Conservation (phyloP, 2,888 invertebrate genomes). For the Tetranychus piercei region DNA sequence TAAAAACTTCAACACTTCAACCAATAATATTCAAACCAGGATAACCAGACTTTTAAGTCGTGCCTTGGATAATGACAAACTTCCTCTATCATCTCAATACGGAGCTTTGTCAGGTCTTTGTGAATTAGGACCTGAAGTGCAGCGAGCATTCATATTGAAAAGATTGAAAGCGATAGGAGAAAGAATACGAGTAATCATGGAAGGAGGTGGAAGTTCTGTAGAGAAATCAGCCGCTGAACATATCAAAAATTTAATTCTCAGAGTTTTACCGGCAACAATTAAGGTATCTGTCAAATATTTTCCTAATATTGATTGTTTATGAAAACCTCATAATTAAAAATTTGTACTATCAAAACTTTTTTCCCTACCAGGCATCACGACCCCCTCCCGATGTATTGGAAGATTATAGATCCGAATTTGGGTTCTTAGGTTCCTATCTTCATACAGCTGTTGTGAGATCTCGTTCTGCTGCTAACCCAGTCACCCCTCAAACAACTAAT, state of each 20-base stretch:
- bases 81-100: constrained; percentile 76
- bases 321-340: background rate
- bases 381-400: constrained; percentile 62
- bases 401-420: constrained; percentile 67
- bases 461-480: background rate
- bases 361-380: constrained; percentile 48
- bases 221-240: constrained; percentile 80
- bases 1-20: constrained; percentile 85
- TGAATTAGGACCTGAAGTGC: constrained; percentile 71
- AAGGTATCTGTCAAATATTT: constrained; percentile 12
- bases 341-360: background rate
- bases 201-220: constrained; percentile 13
- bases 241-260: constrained; percentile 58
- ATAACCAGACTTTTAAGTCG: constrained; percentile 55
- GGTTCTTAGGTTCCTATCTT: constrained; percentile 54
- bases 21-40: constrained; percentile 83
- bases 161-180: constrained; percentile 55
- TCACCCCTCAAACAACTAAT: background rate
- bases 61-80: constrained; percentile 61
- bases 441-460: constrained; percentile 23
- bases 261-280: constrained; percentile 17
- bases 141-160: constrained; percentile 60
- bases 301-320: constrained; percentile 1
- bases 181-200: constrained; percentile 35
- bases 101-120: constrained; percentile 60